Conservation (phyloP, 2,888 invertebrate species). For the Eupeodes luniger region DNA sequence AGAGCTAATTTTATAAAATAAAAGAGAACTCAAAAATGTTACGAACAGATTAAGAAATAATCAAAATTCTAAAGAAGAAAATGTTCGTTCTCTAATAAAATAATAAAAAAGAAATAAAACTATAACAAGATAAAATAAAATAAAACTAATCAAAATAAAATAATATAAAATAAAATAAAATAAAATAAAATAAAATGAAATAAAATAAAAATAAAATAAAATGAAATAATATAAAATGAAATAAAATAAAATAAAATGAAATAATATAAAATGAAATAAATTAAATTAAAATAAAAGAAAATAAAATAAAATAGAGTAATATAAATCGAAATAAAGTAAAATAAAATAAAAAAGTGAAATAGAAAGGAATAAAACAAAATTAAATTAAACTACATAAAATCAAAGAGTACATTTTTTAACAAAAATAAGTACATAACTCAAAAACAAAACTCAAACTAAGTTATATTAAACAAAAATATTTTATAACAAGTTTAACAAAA, state of each 20-base stretch:
- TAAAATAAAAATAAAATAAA: background rate
- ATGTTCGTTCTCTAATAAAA: too few species aligned
- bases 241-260: background rate
- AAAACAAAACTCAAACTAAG: too few species aligned
- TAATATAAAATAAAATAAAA: background rate
- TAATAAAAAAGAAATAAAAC: background rate
- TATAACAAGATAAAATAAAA: background rate
- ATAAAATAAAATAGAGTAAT: background rate
- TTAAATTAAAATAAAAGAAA: background rate
- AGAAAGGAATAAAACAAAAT: background rate
- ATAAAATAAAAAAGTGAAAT: slow-evolving; percentile 3
- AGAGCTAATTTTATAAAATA: too few species aligned
- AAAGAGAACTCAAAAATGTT: background rate
- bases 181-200: background rate
- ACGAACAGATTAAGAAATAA: too few species aligned
- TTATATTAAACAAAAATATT: too few species aligned
- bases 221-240: background rate
- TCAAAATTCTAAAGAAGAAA: too few species aligned
- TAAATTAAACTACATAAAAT: background rate
- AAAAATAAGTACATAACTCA: too few species aligned
- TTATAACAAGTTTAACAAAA: too few species aligned
- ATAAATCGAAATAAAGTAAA: background rate
- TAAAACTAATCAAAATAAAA: background rate
- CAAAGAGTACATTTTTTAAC: background rate
- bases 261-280: background rate